Evolutionary conservation across 2,888 invertebrate genomes (phyloP), one percentile per base, ranked within the genome.

Genomic region (Sarcophaga subvicina): DNA sequence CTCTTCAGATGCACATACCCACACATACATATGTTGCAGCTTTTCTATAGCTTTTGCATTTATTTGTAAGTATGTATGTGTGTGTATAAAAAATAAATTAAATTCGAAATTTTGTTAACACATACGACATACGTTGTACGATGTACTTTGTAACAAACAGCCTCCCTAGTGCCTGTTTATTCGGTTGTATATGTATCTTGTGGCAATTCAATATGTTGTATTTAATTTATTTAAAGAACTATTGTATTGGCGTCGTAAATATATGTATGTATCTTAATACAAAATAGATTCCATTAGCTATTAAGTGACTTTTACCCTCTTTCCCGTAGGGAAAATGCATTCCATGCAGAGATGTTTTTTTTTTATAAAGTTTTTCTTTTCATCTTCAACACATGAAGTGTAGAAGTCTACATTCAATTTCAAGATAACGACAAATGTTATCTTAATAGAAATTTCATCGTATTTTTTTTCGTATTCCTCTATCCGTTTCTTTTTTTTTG

Each of bases 231-330:
- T 78, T 72, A 79, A 79, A 20, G 45, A 27, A 47, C 62, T 73
- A 22, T 80, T 70, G 64, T 75, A 60, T 64, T 76, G 79, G 25
- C 6, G 70, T 37, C 10, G 37, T 37, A 37, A 37, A 37, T 37
- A 37, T 37, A 69, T 64, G 69, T 66, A 37, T 37, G 1, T 37
- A 69, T 76, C 77, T 66, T 66, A 79, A 87, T 79, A 78, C 62
- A 78, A 80, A 81, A 83, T 70, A 81, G 77, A 87, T 83, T 87
- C 78, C 83, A 86, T 86, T 86, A 86, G 83, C 86, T 78, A 87
- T 83, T 81, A 87, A 87, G 81, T 87, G 83, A 87, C 83, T 87
- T 79, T 81, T 83, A 62, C 64, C 81, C 70, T 81, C 69, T 27
- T 47, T 82, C 47, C 75, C 69, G 49, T 20, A 47, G 78, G 81